Conservation (phyloP, 1,140 invertebrate genomes). For the Dufourea novaeangliae region DNA sequence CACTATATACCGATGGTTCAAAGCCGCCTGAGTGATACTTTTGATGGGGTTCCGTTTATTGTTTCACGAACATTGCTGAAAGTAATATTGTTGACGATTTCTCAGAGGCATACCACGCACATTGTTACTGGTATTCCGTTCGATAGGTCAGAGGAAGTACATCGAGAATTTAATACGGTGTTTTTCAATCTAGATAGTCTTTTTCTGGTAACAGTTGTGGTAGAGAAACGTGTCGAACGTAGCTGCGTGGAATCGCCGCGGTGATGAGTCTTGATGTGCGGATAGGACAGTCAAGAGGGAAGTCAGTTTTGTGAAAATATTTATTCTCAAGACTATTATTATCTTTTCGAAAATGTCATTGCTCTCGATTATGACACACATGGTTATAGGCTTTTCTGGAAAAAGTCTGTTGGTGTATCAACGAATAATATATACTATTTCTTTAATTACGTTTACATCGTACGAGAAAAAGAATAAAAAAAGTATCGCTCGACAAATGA, state of each 20-base stretch:
- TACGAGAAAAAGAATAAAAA: too few species aligned
- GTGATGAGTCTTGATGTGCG: not conserved
- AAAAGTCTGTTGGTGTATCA: too few species aligned
- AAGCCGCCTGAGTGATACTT: not conserved
- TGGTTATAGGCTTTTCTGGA: too few species aligned
- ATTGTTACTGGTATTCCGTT: slow-evolving; percentile 28
- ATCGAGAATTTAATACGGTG: slow-evolving; percentile 8
- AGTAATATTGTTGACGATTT: not conserved
- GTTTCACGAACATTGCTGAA: not conserved
- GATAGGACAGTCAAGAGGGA: not conserved
- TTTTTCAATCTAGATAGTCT: slow-evolving; percentile 15
- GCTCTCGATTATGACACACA: too few species aligned
- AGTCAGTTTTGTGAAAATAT: not conserved
- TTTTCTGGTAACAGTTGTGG: not conserved
- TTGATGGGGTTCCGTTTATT: not conserved
- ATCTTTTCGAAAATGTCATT: too few species aligned
- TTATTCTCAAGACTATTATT: too few species aligned
- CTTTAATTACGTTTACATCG: not conserved
- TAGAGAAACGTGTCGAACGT: not conserved
- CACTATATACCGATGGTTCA: too few species aligned
- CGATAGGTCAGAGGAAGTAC: slow-evolving; percentile 1
- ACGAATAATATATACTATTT: not conserved
- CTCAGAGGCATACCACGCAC: slow-evolving; percentile 13
- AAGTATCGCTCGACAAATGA: too few species aligned
- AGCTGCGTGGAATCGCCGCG: not conserved